Conservation (phyloP, 2,888 invertebrate species). For the Agapetus fuscipes region DNA sequence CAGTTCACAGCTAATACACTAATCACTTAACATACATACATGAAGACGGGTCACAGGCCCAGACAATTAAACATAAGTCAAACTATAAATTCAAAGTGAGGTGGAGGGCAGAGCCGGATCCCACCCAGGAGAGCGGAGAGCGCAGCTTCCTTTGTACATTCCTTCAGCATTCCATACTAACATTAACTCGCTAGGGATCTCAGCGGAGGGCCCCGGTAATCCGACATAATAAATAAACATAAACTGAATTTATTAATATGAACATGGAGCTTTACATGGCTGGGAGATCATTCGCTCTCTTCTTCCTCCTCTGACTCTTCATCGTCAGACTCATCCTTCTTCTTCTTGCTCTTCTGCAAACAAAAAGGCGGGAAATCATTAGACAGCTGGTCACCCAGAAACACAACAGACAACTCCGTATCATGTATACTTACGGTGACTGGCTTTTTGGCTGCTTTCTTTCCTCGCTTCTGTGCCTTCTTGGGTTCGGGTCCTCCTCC, state of each 20-base stretch:
- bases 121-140: slow-evolving; percentile 3
- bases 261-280: slow-evolving; percentile 29
- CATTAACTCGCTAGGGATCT: slow-evolving; percentile 9
- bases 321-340: slow-evolving; percentile 55
- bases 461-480: slow-evolving; percentile 49
- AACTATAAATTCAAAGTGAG: slow-evolving; percentile 5
- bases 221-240: slow-evolving; percentile 32
- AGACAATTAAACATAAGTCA: slow-evolving; percentile 12
- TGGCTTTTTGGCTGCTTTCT: slow-evolving; percentile 42
- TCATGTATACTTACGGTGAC: slow-evolving; percentile 27
- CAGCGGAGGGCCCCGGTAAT: slow-evolving; percentile 9
- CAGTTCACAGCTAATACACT: slow-evolving; percentile 15
- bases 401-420: slow-evolving; percentile 24
- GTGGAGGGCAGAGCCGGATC: slow-evolving; percentile 2
- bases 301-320: slow-evolving; percentile 55
- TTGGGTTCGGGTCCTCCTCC: slow-evolving; percentile 55
- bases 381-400: not conserved
- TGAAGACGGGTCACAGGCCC: slow-evolving; percentile 8
- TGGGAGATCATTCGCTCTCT: slow-evolving; percentile 53
- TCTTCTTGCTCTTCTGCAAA: slow-evolving; percentile 43
- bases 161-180: slow-evolving; percentile 7
- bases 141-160: slow-evolving; percentile 11
- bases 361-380: slow-evolving; percentile 9
- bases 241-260: slow-evolving; percentile 29
- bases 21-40: slow-evolving; percentile 21